phyloP scores from a whole-genome alignment of 2,888 invertebrate species.

The Orgyia antiqua region DNA sequence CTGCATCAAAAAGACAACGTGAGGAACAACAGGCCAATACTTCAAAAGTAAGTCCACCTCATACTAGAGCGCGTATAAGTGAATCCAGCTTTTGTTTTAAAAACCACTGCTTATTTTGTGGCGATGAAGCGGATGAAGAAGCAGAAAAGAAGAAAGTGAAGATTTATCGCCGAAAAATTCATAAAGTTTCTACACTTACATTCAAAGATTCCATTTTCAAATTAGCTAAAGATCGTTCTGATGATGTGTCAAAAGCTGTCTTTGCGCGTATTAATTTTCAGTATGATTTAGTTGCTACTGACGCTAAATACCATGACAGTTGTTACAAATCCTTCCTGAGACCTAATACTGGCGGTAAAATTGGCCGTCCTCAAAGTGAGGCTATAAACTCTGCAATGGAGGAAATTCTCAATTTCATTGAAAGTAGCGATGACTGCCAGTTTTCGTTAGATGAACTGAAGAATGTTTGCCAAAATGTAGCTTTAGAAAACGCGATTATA shows the following conservation, averaged over 20 bases:
- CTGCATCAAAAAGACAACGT: constrained; percentile 1
- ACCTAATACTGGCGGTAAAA: constrained; percentile 1
- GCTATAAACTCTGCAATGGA: constrained; percentile 30
- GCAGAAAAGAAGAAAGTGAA: constrained; percentile 7
- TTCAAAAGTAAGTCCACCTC: constrained; percentile 1
- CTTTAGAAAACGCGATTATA: constrained; percentile 17
- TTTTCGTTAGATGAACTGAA: constrained; percentile 11
- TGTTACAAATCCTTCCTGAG: neutral
- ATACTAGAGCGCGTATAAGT: constrained; percentile 1
- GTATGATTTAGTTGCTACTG: constrained; percentile 9
- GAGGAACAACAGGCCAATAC: neutral
- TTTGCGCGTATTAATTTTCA: constrained; percentile 6
- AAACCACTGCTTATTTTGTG: constrained; percentile 7
- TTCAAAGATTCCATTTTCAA: constrained; percentile 6
- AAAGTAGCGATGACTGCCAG: constrained; percentile 20
- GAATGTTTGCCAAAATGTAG: constrained; percentile 14
- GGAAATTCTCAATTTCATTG: constrained; percentile 24
- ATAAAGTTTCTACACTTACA: constrained; percentile 7
- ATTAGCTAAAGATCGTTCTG: constrained; percentile 9
- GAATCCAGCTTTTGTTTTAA: constrained; percentile 6
- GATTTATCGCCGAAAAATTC: constrained; percentile 5
- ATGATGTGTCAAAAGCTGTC: constrained; percentile 6
- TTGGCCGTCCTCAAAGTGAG: constrained; percentile 1
- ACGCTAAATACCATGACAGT: constrained; percentile 6
- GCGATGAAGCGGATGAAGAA: constrained; percentile 10